Evolutionary conservation across 1,140 invertebrate genomes (phyloP), one percentile per base, ranked within the genome.

Genomic region (Anoplolepis gracilipes): DNA sequence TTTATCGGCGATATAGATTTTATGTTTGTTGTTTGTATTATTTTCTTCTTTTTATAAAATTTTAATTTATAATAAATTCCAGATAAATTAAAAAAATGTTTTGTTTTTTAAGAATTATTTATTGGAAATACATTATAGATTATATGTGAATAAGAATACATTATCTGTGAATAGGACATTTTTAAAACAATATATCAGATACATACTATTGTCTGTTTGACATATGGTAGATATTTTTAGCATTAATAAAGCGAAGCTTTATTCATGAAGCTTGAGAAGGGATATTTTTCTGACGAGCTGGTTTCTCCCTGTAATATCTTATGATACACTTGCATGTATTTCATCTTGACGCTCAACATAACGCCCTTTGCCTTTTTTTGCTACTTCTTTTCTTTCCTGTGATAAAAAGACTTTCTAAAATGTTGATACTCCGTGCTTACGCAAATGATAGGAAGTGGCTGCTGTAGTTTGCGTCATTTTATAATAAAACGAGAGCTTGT

Each of bases 311-410:
- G 28, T n/a, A n/a, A 55, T 42, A n/a, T 82, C 67, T 72, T 72
- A 73, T 28, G n/a, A 72, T 72, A 53, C 25, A 72, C 65, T 36
- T 72, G 49, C 19, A n/a, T 42, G 22, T 69, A 57, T 82, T 36
- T 79, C 78, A 61, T 72, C 36, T 82, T 59, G 78, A 49, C 4
- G 46, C 46, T 49, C 46, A 49, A 49, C 46, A 49, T 33, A 59
- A 42, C 36, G 33, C 53, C 67, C 67, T 72, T 82, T 72, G 67
- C 67, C 67, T 82, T 82, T 82, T 82, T 61, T 82, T 22, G 33
- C 6, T 59, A 25, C 53, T 72, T 81, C 33, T 73, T 39, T 73
- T 28, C 55, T 42, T 33, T 33, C 16, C 5, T 33, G 19, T 46
- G 28, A 73, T 57, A 81, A 72, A 73, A 72, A 59, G 39, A 33